Conservation (phyloP, 2,888 invertebrate species). For the Cepaea hortensis region DNA sequence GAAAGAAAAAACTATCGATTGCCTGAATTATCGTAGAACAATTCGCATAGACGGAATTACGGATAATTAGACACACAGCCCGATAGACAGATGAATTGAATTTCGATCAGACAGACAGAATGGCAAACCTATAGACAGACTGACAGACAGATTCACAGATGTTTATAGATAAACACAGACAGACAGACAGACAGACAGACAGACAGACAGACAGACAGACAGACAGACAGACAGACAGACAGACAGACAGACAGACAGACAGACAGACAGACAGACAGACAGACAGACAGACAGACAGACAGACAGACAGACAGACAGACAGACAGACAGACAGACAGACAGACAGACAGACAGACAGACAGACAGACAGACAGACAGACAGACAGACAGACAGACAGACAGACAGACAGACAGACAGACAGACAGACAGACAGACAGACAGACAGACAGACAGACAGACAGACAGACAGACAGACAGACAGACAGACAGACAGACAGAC, state of each 20-base stretch:
- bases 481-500: neutral
- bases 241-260: conserved; percentile 2
- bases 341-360: conserved; percentile 39
- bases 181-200: conserved; percentile 6
- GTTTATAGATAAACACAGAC: neutral
- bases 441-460: neutral
- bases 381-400: conserved; percentile 30
- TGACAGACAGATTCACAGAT: too few relatives aligned
- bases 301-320: conserved; percentile 23
- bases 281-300: conserved; percentile 32
- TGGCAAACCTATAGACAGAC: too few relatives aligned
- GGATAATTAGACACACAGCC: too few relatives aligned
- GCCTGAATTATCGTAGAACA: too few relatives aligned
- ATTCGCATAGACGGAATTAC: too few relatives aligned
- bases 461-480: neutral
- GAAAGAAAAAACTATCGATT: too few relatives aligned
- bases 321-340: conserved; percentile 31
- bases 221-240: conserved; percentile 39
- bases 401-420: neutral
- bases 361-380: conserved; percentile 17
- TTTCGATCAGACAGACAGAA: too few relatives aligned
- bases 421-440: neutral
- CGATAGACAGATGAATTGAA: too few relatives aligned
- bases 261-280: conserved; percentile 29
- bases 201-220: conserved; percentile 21